Evolutionary conservation across 2,888 invertebrate species (phyloP).

Genomic region (Erynnis tages): DNA sequence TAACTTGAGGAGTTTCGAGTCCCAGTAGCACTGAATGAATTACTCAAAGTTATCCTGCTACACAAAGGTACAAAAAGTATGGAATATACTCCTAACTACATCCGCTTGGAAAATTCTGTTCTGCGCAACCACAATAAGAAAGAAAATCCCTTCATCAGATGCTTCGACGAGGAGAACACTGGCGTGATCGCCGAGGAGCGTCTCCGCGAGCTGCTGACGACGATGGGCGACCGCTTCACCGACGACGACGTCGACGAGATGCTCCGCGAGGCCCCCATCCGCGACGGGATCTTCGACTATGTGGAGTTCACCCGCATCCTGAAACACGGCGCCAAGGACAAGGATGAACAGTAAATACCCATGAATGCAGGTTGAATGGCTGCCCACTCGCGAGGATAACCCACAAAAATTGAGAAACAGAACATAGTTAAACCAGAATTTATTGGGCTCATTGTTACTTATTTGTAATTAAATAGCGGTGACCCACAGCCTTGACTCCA

Average conservation of each 20-base stretch:
- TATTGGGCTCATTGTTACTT: too few relatives aligned
- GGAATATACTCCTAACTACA: too few relatives aligned
- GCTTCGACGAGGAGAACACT: conserved; percentile 98
- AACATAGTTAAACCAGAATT: too few relatives aligned
- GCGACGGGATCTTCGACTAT: conserved; percentile 96
- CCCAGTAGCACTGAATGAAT: too few relatives aligned
- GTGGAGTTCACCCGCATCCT: conserved; percentile 99
- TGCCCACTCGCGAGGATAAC: background rate
- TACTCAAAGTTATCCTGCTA: too few relatives aligned
- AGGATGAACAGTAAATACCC: conserved; percentile 90
- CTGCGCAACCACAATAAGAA: too few relatives aligned
- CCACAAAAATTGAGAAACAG: too few relatives aligned
- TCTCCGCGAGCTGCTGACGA: conserved; percentile 95
- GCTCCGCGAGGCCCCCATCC: conserved; percentile 99
- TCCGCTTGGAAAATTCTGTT: too few relatives aligned
- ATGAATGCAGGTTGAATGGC: conserved; percentile 1
- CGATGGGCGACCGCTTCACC: conserved; percentile 98
- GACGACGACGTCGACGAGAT: conserved; percentile 99
- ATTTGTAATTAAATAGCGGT: too few relatives aligned
- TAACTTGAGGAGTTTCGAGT: too few relatives aligned
- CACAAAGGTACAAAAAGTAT: too few relatives aligned
- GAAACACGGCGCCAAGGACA: conserved; percentile 99
- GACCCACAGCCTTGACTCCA: too few relatives aligned
- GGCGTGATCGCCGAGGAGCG: conserved; percentile 97
- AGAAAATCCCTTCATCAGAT: conserved; percentile 71